Evolutionary conservation across 1,140 invertebrate species (phyloP).

Genomic region (Lanistes nyassanus): DNA sequence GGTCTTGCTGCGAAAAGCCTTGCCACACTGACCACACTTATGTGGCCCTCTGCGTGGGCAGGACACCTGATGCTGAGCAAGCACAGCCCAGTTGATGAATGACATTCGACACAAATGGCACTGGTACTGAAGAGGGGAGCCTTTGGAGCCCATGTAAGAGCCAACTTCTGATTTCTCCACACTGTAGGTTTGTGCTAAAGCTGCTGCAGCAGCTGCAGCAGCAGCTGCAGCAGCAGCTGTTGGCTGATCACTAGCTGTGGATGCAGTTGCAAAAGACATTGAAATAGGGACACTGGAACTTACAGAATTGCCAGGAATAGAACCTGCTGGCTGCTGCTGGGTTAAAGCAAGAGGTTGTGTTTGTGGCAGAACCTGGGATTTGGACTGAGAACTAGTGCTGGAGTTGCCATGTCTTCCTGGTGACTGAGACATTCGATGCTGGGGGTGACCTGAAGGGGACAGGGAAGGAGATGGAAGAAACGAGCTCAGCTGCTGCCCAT

Average conservation of each 20-base stretch:
- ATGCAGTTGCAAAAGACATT: background rate
- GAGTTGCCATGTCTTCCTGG: conserved; percentile 19
- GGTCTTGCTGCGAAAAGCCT: conserved; percentile 25
- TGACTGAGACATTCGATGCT: conserved; percentile 16
- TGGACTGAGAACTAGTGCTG: conserved; percentile 16
- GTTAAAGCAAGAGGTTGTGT: conserved; percentile 11
- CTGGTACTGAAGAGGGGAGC: conserved; percentile 6
- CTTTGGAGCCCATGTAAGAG: conserved; percentile 2
- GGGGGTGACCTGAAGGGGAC: background rate
- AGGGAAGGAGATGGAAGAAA: conserved; percentile 2
- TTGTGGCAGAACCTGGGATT: conserved; percentile 14
- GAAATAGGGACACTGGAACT: conserved; percentile 5
- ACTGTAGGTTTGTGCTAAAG: conserved; percentile 19
- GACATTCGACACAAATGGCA: conserved; percentile 24
- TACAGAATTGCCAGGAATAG: background rate
- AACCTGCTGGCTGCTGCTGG: background rate
- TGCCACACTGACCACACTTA: conserved; percentile 17
- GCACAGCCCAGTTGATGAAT: conserved; percentile 22
- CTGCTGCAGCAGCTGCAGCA: background rate
- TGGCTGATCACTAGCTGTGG: background rate
- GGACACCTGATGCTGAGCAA: conserved; percentile 15
- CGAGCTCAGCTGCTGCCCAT: conserved; percentile 6
- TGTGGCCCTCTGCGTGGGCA: conserved; percentile 20
- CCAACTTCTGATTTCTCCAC: conserved; percentile 10
- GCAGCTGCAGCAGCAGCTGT: background rate